phyloP scores from a whole-genome alignment of 2,797 vertebrate species.

The Eulemur albifrons region DNA sequence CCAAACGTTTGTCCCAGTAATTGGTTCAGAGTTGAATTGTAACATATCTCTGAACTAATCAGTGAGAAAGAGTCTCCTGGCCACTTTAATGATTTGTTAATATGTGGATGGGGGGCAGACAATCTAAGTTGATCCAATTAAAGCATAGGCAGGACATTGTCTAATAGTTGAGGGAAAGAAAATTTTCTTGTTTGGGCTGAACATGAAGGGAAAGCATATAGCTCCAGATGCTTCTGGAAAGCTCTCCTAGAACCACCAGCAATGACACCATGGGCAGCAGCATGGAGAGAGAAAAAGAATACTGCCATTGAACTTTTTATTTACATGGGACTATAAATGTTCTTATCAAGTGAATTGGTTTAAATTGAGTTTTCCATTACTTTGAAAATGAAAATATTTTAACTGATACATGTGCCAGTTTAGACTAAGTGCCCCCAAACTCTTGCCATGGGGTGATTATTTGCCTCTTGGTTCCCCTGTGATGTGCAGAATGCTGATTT shows the following conservation, averaged over 20 bases:
- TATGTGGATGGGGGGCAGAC: background rate
- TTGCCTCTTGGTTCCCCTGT: background rate
- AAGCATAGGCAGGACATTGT: background rate
- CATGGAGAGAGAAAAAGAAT: background rate
- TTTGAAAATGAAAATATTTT: constrained; percentile 41
- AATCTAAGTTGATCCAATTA: background rate
- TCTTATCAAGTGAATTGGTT: background rate
- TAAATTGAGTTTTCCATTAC: constrained; percentile 9
- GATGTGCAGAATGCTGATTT: background rate
- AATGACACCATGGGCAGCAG: background rate
- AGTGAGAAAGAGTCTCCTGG: background rate
- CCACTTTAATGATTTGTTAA: background rate
- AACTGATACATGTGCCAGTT: background rate
- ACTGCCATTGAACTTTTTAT: background rate
- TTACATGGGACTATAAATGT: background rate
- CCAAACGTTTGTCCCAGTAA: background rate
- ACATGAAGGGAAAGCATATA: background rate
- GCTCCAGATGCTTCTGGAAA: background rate
- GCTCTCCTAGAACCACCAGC: background rate
- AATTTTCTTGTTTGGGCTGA: background rate
- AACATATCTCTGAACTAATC: background rate
- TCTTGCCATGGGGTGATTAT: background rate
- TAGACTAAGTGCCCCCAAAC: background rate
- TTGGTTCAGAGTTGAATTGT: background rate
- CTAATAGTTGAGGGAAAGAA: background rate